Base-by-base conservation (phyloP, 2,113 vertebrate genomes). In the Campylomormyrus numenius region DNA sequence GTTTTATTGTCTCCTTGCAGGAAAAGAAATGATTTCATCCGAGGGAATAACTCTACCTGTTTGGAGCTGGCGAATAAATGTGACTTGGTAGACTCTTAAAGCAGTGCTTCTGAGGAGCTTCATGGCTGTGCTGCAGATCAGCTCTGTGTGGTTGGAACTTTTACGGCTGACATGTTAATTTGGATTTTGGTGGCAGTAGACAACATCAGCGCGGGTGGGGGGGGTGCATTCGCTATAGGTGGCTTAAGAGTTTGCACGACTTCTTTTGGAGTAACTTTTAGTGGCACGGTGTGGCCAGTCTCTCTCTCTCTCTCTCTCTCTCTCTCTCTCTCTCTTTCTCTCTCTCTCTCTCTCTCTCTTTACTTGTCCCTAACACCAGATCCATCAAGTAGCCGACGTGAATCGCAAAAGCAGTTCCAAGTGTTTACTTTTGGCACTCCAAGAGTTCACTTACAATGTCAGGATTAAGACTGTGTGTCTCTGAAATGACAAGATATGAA, bases 121-220 rank as follows among this genome's bases (percentile, higher is more conserved):
- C 84, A 49, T 46, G 45, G 49, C 85, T 11, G n/a, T 0, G 13
- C 49, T 31, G 50, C 27, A 53, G 49, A 53, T 87, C 49, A 53
- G 49, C 24, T 21, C 85, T 87, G 85, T 53, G 85, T 87, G 85
- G 48, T 27, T 87, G 85, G 85, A 87, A 87, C 85, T 84, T 80
- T 89, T 89, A 84, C 50, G 88, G 70, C 74, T 95, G 95, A 95
- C 94, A 95, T 92, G 94, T 94, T 93, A 94, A 95, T 95, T 95
- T 95, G 92, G 91, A 92, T 93, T 77, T 89, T 62, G 42, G 90
- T 88, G 88, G 80, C 91, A 86, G 89, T 89, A 91, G 94, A 88
- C 92, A 92, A 91, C 93, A 93, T 89, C 94, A 92, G 94, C 49
- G 90, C 13, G 31, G 70, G 70, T 39, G 70, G 94, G 94, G 91